phyloP scores from a whole-genome alignment of 37 sponge, comb jelly and placozoan species.

The Aplysina aerophoba region DNA sequence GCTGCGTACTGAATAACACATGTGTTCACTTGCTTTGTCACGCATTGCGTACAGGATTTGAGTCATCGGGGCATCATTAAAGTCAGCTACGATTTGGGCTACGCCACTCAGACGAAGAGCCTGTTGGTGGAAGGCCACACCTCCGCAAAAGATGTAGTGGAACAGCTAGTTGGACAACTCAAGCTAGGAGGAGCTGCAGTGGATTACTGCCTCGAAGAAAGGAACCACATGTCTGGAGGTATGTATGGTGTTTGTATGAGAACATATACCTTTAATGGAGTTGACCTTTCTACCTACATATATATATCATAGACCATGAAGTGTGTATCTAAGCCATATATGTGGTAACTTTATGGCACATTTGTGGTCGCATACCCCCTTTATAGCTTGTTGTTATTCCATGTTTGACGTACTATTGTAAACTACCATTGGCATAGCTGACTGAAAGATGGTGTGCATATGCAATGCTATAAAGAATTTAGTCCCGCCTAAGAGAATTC shows the following conservation, averaged over 20 bases:
- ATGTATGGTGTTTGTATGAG: too few relatives aligned
- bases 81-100: constrained; percentile 74
- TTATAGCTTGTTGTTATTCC: too few relatives aligned
- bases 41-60: constrained; percentile 48
- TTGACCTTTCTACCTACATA: not conserved
- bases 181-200: constrained; percentile 54
- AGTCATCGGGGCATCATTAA: constrained; percentile 68
- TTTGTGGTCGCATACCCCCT: too few relatives aligned
- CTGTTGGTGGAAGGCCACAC: constrained; percentile 59
- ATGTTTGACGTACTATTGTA: too few relatives aligned
- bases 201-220: constrained; percentile 75
- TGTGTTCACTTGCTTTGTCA: too few relatives aligned
- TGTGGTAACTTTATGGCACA: too few relatives aligned
- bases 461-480: too few relatives aligned
- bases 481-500: too few relatives aligned
- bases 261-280: too few relatives aligned
- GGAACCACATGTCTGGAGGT: constrained; percentile 69
- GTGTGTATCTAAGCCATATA: constrained; percentile 12
- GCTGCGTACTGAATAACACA: constrained; percentile 48
- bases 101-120: constrained; percentile 77
- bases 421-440: too few relatives aligned
- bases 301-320: not conserved
- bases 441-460: too few relatives aligned
- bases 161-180: constrained; percentile 58
- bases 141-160: constrained; percentile 54